Conservation (phyloP, 2,888 invertebrate genomes). For the Andricus curvator region DNA sequence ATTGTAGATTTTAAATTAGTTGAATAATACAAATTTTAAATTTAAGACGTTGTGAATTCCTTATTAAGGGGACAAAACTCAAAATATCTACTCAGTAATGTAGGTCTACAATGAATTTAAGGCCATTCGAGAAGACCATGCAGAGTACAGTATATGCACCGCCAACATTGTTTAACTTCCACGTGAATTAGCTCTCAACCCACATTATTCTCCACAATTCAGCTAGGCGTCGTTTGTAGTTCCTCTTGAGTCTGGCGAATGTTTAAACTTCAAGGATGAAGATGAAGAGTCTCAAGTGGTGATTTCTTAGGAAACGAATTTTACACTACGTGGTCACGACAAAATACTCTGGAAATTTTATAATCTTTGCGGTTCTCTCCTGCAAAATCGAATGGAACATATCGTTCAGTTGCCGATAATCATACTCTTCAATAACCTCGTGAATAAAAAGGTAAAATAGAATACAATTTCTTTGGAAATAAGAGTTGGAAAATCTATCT, state of each 20-base stretch:
- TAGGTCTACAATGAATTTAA: slow-evolving; percentile 21
- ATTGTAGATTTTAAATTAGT: too few relatives aligned
- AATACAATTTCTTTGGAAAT: too few relatives aligned
- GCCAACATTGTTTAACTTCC: slow-evolving; percentile 73
- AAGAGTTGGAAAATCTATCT: too few relatives aligned
- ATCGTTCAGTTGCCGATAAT: too few relatives aligned
- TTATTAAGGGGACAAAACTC: background rate
- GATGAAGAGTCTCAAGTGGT: slow-evolving; percentile 9
- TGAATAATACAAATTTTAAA: background rate
- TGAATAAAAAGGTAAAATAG: too few relatives aligned
- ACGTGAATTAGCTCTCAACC: slow-evolving; percentile 70
- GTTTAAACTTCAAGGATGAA: slow-evolving; percentile 43
- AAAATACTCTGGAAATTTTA: background rate
- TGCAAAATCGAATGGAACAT: too few relatives aligned
- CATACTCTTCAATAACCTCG: too few relatives aligned
- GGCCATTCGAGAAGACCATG: slow-evolving; percentile 16
- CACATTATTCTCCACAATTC: slow-evolving; percentile 53
- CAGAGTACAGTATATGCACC: slow-evolving; percentile 28
- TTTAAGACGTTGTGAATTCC: background rate
- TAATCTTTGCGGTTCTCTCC: too few relatives aligned
- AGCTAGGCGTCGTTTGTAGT: slow-evolving; percentile 52
- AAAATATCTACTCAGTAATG: background rate
- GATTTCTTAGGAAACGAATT: slow-evolving; percentile 13
- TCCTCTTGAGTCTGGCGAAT: slow-evolving; percentile 46
- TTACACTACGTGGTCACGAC: background rate